Percentiles rank a stretch among this genome's conserved stretches.
phyloP scores from a whole-genome alignment of 1,140 invertebrate species.

The Micrasema longulum region DNA sequence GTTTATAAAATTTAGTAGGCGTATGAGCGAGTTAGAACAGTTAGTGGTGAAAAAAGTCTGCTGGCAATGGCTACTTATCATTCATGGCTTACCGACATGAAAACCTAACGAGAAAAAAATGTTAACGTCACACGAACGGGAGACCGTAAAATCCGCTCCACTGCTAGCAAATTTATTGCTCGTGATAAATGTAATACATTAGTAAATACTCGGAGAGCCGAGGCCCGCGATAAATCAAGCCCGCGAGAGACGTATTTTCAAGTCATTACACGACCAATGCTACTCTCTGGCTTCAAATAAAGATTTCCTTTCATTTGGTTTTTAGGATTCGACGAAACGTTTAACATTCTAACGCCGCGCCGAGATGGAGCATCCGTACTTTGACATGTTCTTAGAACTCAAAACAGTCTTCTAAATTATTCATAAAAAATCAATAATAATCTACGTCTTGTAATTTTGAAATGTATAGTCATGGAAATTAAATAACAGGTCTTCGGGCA shows the following conservation, averaged over 20 bases:
- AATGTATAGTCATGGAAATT: too few relatives aligned
- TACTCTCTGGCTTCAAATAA: slow-evolving; percentile 12
- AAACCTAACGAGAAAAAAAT: slow-evolving; percentile 39
- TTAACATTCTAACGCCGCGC: too few relatives aligned
- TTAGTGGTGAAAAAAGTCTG: not conserved
- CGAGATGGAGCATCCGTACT: too few relatives aligned
- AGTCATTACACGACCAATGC: slow-evolving; percentile 29
- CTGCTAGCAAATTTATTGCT: slow-evolving; percentile 46
- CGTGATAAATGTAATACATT: slow-evolving; percentile 52
- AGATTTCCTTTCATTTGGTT: slow-evolving; percentile 2
- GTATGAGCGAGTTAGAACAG: too few relatives aligned
- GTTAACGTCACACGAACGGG: slow-evolving; percentile 28
- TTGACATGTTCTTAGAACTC: too few relatives aligned
- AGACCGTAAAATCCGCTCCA: slow-evolving; percentile 42
- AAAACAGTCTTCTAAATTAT: too few relatives aligned
- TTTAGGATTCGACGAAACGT: not conserved
- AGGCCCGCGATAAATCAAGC: slow-evolving; percentile 45
- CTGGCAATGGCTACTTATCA: slow-evolving; percentile 17
- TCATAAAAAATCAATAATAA: too few relatives aligned
- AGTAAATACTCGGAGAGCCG: slow-evolving; percentile 46
- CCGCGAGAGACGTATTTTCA: slow-evolving; percentile 34
- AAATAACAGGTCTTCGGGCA: too few relatives aligned
- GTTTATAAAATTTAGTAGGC: too few relatives aligned
- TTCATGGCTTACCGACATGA: slow-evolving; percentile 31
- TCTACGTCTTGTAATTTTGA: too few relatives aligned